Base-by-base conservation (phyloP, 2,113 vertebrate genomes). In the Oplegnathus fasciatus region DNA sequence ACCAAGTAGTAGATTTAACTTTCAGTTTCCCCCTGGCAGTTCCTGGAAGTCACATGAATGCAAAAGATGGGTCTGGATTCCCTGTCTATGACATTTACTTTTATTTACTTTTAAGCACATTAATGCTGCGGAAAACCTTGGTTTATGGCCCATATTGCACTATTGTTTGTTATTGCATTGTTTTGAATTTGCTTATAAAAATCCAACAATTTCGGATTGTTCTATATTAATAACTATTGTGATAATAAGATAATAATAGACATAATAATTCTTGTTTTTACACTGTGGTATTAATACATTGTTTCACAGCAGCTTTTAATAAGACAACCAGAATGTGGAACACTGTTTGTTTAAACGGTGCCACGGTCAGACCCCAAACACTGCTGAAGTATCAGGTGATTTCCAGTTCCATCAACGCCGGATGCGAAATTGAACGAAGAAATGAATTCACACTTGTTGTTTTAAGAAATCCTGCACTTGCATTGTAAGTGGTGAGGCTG, bases 1-100 rank as follows among this genome's bases (percentile, higher is more conserved):
- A 9, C 30, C 65, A 0, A 52, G 4, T 13, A 17, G 5, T 20
- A 3, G 2, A 20, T 77, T 62, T 40, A 2, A 64, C 82, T 90
- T 88, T 88, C 86, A 34, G 0, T 81, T 78, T 77, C 18, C 0
- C 2, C 18, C 2, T 8, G 1, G 6, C 18, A 9, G 0, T 78
- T 75, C 15, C 9, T 15, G 62, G 65, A 79, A 81, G 3, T 82
- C 86, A 84, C 60, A 13, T 81, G 80, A 26, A 6, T n/a, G 20
- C n/a, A n/a, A n/a, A 72, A 26, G 18, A 8, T 17, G 10, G 18
- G 0, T 52, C 18, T 5, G 2, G 17, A 42, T 42, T 58, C 34
- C 15, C 5, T 17, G 4, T 69, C 26, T 22, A 37, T 7, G 8
- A 37, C 6, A 11, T 9, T 13, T 42, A 11, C 42, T 46, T 46